Evolutionary conservation across 2,888 invertebrate genomes (phyloP), one percentile per base, ranked within the genome.

Genomic region (Agrilus biguttatus): DNA sequence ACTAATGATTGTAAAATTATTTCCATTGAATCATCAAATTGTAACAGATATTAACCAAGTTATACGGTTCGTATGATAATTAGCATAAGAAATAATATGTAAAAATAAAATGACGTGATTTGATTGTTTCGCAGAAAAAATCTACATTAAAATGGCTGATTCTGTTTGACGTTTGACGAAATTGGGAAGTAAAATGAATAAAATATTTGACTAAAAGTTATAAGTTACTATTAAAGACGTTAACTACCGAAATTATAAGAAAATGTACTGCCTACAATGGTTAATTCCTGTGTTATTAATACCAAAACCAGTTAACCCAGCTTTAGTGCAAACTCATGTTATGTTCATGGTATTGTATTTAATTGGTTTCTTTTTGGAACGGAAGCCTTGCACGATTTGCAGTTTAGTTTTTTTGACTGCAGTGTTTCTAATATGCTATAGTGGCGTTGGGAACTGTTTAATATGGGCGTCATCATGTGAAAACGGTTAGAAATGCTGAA

Each of bases 341-440:
- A 89, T 96, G 85, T 96, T 97, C 66, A 91, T 97, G 78, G 85
- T 91, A 51, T 74, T 97, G 42, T 97, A 97, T 69, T 70, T 97
- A 54, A 84, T 95, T 54, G 92, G 96, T 55, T 97, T 97, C 71
- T 96, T 97, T 67, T 72, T 98, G 56, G 95, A 96, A 62, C 74
- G 92, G 58, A 96, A 90, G 65, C 97, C 97, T 1, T 98, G 97
- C 67, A 93, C 93, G 39, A 91, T 96, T 51, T 98, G 97, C 73
- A 91, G 91, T 60, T 71, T 95, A 42, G 87, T 97, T 52, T 98
- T 98, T 69, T 69, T 96, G 41, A 83, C 86, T 34, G 90, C 96
- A 17, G 87, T 96, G 43, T 86, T 87, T 58, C 75, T 97, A 14
- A 83, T 96, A 50, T 98, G 97, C 70, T 96, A 95, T 71, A 91